Conservation (phyloP, 2,113 vertebrate genomes). For the Chaetops frenatus region DNA sequence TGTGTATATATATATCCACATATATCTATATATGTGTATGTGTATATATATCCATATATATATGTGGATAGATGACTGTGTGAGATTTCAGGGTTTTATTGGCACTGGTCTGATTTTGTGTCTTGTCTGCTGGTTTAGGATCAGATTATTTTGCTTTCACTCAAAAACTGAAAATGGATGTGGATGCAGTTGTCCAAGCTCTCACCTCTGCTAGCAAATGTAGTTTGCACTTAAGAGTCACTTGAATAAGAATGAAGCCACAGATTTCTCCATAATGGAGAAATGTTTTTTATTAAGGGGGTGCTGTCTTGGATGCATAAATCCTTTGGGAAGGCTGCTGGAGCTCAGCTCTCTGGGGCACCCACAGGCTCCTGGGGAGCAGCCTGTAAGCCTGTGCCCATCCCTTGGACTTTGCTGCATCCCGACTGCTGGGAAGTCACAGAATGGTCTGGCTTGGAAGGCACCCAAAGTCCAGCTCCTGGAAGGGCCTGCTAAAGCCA, state of each 20-base stretch:
- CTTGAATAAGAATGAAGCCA: background rate
- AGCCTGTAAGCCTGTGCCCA: background rate
- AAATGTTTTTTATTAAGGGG: background rate
- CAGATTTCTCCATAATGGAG: background rate
- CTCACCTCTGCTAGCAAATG: background rate
- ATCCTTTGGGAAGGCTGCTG: background rate
- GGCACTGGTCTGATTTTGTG: background rate
- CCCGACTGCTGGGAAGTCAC: background rate
- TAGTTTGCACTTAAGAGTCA: background rate
- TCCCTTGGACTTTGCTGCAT: fast-evolving
- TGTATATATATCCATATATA: too few species aligned
- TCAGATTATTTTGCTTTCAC: background rate
- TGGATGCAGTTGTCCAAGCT: background rate
- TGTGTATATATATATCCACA: background rate
- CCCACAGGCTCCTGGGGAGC: background rate
- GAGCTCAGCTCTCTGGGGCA: background rate
- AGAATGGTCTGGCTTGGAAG: background rate
- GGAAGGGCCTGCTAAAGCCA: fast-evolving
- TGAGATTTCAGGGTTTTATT: background rate
- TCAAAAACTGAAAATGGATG: background rate
- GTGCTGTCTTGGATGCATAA: background rate
- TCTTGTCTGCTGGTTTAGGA: background rate
- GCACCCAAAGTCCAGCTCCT: background rate
- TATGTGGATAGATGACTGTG: background rate
- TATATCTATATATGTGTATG: fast-evolving